A percentile compares a stretch with the other conserved stretches of the same genome.
Conservation (phyloP, 2,797 vertebrate genomes). For the Saguinus oedipus region DNA sequence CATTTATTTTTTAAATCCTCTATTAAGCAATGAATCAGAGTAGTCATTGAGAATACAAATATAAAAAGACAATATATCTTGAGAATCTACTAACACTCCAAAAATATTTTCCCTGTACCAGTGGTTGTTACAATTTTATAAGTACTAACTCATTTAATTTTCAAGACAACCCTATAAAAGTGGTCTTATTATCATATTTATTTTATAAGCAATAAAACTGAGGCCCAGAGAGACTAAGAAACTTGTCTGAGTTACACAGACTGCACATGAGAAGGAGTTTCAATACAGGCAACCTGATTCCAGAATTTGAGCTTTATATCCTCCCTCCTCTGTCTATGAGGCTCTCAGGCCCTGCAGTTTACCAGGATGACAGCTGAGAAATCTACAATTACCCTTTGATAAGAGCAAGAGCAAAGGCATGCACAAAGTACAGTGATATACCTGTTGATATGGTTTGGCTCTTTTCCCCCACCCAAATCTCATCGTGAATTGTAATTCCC, state of each 20-base stretch:
- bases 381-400: neutral
- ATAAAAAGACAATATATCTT: neutral
- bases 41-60: neutral
- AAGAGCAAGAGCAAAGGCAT: neutral
- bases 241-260: neutral
- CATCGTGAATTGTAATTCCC: neutral
- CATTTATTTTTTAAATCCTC: neutral
- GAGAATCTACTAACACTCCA: neutral
- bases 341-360: neutral
- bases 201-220: neutral
- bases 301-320: neutral
- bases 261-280: neutral
- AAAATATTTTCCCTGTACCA: neutral
- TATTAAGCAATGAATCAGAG: conserved; percentile 11
- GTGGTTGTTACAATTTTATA: neutral
- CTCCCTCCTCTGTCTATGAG: neutral
- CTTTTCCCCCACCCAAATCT: neutral
- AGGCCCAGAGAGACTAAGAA: neutral
- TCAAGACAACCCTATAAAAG: neutral
- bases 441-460: neutral
- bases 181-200: neutral
- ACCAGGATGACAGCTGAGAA: neutral
- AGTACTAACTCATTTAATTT: conserved; percentile 15
- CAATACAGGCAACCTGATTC: neutral
- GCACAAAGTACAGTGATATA: neutral